Conservation (phyloP, 2,888 invertebrate species). For the Epirrita christyi region DNA sequence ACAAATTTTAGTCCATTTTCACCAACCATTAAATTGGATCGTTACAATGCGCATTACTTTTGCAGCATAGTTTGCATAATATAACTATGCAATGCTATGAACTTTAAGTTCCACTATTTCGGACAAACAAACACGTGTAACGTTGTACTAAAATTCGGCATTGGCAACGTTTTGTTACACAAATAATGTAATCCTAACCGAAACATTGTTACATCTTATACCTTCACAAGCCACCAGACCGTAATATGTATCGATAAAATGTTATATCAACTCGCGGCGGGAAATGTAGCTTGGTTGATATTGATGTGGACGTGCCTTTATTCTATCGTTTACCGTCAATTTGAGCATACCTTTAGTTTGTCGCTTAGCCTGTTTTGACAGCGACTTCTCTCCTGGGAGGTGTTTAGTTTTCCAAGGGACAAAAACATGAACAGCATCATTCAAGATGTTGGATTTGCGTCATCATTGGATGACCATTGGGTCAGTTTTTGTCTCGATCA, state of each 20-base stretch:
- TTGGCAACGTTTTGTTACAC: no score
- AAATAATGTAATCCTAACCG: background rate
- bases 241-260: conserved; percentile 17
- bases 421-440: background rate
- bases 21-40: no score
- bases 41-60: no score
- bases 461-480: no score
- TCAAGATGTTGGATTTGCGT: conserved; percentile 3
- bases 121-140: no score
- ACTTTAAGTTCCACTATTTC: no score
- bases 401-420: background rate
- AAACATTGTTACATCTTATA: conserved; percentile 6
- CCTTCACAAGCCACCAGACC: conserved; percentile 11
- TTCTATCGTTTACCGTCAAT: conserved; percentile 12
- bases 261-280: conserved; percentile 17
- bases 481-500: conserved; percentile 4
- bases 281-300: conserved; percentile 20
- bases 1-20: no score
- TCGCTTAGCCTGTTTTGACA: background rate
- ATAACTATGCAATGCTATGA: no score
- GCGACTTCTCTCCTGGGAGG: no score
- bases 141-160: no score
- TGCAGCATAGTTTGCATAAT: no score
- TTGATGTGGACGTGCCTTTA: conserved; percentile 6
- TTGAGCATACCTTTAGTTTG: conserved; percentile 14